Conservation (phyloP, 2,797 vertebrate genomes). For the Coranthus polyacanthus region DNA sequence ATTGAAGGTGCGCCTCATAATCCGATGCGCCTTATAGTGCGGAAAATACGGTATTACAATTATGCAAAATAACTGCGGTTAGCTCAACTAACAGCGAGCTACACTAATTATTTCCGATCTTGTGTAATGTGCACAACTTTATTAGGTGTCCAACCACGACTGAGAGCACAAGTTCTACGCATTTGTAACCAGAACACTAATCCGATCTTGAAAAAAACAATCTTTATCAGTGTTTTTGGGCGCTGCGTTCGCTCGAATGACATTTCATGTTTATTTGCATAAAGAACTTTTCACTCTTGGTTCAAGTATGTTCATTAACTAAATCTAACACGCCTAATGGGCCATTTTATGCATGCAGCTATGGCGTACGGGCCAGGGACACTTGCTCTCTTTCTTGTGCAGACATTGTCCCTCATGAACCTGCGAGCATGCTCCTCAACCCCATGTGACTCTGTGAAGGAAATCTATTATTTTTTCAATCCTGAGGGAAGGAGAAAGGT, state of each 20-base stretch:
- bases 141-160: no score
- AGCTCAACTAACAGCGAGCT: no score
- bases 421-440: slow-evolving; percentile 83
- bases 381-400: slow-evolving; percentile 84
- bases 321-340: slow-evolving; percentile 54
- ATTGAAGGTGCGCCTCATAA: no score
- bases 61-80: no score
- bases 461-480: slow-evolving; percentile 92
- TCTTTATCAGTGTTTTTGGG: no score
- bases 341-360: slow-evolving; percentile 51
- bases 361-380: slow-evolving; percentile 65
- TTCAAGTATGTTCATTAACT: slow-evolving; percentile 50
- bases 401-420: slow-evolving; percentile 88
- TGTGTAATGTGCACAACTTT: no score
- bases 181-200: no score
- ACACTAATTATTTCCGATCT: no score
- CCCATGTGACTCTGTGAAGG: slow-evolving; percentile 88
- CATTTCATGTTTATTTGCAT: slow-evolving; percentile 27
- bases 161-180: no score
- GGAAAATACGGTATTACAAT: no score
- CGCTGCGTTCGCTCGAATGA: background rate
- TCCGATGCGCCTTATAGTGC: no score
- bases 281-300: slow-evolving; percentile 10
- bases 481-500: slow-evolving; percentile 90
- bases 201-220: no score